Evolutionary conservation across 2,797 vertebrate genomes (phyloP), one percentile per base, ranked within the genome.

Genomic region (Aldrovandia affinis): DNA sequence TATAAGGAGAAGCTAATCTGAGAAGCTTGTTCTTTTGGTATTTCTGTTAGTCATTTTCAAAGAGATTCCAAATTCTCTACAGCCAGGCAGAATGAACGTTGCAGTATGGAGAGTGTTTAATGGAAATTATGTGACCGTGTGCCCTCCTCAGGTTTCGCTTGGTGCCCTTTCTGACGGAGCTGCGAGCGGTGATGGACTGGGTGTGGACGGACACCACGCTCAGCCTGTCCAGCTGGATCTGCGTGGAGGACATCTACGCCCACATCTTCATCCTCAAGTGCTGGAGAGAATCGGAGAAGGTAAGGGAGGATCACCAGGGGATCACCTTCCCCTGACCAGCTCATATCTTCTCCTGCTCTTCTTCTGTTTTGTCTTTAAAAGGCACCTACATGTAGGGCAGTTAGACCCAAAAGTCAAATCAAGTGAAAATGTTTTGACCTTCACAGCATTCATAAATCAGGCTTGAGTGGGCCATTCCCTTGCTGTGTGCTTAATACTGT

Each of bases 221-320:
- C 90, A 99, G 98, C 88, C 95, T 99, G 90, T 99, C 98, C 93
- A 99, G 98, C 93, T 99, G 98, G 98, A 99, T 99, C 93, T 99
- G 98, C 83, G 98, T 99, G 87, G 98, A 99, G 93, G 98, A 99
- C 92, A 99, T 99, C 93, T 99, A 99, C 25, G 97, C 98, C 65
- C 98, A 99, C 93, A 99, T 99, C 92, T 99, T 99, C 90, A 97
- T 99, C 89, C 95, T 99, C 78, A 99, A 99, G 90, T 99, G 98
- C n/a, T 99, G 98, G 98, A 95, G 98, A 86, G 98, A 99, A 89
- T 99, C 98, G 0, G 98, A 99, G 92, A 99, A 99, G 96, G 98
- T 99, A 91, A 94, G 94, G 47, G 36, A 42, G 68, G 18, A 73
- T 42, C 25, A 42, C 68, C 65, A 36, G 33, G 47, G 6, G 6